Evolutionary conservation across 2,888 invertebrate genomes (phyloP).

Genomic region (Diaphora mendica): DNA sequence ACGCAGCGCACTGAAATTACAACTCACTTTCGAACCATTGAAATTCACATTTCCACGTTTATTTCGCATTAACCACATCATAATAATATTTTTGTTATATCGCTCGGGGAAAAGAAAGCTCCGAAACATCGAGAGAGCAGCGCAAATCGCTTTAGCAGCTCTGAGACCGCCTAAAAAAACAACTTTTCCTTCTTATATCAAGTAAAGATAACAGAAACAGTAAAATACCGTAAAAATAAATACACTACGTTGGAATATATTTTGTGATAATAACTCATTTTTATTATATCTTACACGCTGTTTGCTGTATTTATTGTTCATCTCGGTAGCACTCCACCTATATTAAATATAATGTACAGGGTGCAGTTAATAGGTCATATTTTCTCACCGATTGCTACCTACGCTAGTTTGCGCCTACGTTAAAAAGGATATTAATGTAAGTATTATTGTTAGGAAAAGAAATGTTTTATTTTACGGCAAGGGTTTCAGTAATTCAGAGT

Average conservation of each 20-base stretch:
- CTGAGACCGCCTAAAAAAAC: constrained; percentile 61
- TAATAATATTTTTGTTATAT: constrained; percentile 53
- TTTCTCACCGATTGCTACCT: constrained; percentile 65
- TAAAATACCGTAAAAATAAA: constrained; percentile 70
- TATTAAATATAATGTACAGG: constrained; percentile 79
- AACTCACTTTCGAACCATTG: constrained; percentile 39
- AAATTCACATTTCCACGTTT: constrained; percentile 37
- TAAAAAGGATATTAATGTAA: constrained; percentile 53
- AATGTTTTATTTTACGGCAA: constrained; percentile 35
- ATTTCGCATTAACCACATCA: constrained; percentile 49
- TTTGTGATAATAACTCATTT: constrained; percentile 84
- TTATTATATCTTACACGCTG: constrained; percentile 85
- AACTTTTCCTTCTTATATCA: constrained; percentile 64
- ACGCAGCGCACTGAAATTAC: constrained; percentile 27
- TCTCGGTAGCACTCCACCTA: constrained; percentile 77
- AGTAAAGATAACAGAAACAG: constrained; percentile 67
- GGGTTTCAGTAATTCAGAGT: constrained; percentile 26
- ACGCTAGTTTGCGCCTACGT: constrained; percentile 44
- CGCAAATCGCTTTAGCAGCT: constrained; percentile 59
- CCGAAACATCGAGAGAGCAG: constrained; percentile 48
- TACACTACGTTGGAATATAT: constrained; percentile 77
- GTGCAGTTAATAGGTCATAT: constrained; percentile 73
- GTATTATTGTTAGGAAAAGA: constrained; percentile 47
- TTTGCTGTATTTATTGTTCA: constrained; percentile 83
- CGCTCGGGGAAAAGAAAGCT: constrained; percentile 45